A percentile compares a stretch with the other conserved stretches of the same genome.
Conservation (phyloP, 1,140 invertebrate genomes). For the Drosophila chauvacae region DNA sequence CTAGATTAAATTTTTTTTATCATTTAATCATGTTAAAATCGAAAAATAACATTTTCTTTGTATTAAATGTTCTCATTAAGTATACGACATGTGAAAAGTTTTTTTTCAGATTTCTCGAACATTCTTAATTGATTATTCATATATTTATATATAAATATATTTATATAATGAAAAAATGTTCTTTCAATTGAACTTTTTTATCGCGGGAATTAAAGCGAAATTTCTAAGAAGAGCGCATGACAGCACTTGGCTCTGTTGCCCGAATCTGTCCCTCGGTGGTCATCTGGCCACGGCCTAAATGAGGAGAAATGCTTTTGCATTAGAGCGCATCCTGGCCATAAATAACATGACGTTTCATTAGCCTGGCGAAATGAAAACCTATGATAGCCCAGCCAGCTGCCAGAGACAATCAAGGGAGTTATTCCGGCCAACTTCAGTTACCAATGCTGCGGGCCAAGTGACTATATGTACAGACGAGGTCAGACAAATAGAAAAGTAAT, state of each 20-base stretch:
- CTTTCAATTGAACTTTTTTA: no score
- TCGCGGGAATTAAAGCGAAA: neutral
- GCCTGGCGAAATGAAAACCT: conserved; percentile 73
- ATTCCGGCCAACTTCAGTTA: conserved; percentile 27
- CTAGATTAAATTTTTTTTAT: no score
- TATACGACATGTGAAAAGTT: neutral
- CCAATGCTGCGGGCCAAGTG: conserved; percentile 17
- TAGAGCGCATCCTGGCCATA: conserved; percentile 70
- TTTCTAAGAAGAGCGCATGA: neutral
- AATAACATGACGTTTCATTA: conserved; percentile 83
- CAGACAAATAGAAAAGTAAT: neutral
- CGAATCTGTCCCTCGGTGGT: conserved; percentile 13
- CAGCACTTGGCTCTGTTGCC: conserved; percentile 3
- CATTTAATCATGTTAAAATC: neutral
- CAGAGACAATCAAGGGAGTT: conserved; percentile 45
- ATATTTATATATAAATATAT: no score
- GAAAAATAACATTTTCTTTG: neutral
- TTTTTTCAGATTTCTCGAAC: no score
- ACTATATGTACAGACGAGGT: neutral
- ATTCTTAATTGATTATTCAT: no score
- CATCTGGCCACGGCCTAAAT: conserved; percentile 38
- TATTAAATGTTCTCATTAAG: neutral
- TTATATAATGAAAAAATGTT: no score
- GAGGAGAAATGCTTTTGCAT: conserved; percentile 75
- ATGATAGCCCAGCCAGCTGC: conserved; percentile 61